Conservation (phyloP, 2,113 vertebrate species). For the Erpornis zantholeuca region DNA sequence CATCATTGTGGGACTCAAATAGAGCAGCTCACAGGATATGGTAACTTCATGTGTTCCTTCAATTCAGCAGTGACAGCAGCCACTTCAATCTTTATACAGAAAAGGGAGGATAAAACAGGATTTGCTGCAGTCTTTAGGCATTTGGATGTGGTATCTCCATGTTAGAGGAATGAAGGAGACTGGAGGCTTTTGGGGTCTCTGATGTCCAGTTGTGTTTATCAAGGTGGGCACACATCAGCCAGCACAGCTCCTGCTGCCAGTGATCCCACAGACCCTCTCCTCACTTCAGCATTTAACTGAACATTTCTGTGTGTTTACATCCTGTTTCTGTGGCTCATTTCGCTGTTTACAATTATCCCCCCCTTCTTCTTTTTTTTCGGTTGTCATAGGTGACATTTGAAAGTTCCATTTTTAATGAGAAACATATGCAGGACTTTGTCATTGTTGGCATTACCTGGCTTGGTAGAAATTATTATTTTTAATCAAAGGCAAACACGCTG, state of each 20-base stretch:
- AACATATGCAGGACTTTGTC: conserved; percentile 54
- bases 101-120: too few relatives aligned
- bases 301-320: not conserved
- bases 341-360: not conserved
- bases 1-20: not conserved
- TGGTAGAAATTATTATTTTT: conserved; percentile 39
- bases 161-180: not conserved
- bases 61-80: not conserved
- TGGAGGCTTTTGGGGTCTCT: not conserved
- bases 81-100: not conserved
- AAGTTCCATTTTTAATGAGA: conserved; percentile 35
- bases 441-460: conserved; percentile 47
- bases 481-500: conserved; percentile 3
- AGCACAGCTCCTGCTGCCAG: not conserved
- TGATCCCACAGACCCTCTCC: not conserved
- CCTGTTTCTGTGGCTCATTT: conserved; percentile 33
- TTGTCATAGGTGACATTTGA: conserved; percentile 17
- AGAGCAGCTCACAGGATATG: not conserved
- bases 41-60: not conserved
- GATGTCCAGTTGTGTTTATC: not conserved
- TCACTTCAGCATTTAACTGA: not conserved
- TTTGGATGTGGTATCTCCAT: not conserved
- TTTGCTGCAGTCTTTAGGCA: not conserved
- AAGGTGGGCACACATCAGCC: not conserved
- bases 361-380: not conserved